Evolutionary conservation across 1,140 invertebrate genomes (phyloP), one percentile per base, ranked within the genome.

Genomic region (Lucilia sericata): DNA sequence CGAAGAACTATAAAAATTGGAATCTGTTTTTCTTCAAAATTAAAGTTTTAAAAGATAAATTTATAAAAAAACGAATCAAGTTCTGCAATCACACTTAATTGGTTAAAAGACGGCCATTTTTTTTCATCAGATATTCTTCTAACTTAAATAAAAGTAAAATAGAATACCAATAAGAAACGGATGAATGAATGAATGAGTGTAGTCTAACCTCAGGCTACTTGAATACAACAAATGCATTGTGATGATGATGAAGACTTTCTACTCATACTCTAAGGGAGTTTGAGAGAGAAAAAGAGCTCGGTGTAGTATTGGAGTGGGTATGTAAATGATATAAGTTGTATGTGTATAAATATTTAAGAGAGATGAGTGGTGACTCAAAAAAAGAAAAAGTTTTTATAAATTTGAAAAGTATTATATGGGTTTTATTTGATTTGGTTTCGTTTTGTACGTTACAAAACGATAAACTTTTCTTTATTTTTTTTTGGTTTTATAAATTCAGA

Each of bases 351-450:
- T 76, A 17, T 42, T 78, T 49, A 25, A 49, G 76, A 51, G 19
- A 80, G 76, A 80, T 70, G 76, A 49, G 76, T 80, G 76, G 76
- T 80, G 76, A 80, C 42, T 80, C 76, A 80, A 80, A 80, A 42
- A 42, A 42, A 42, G 8, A 42, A 10, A 8, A 8, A 19, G 17
- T 80, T 80, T 80, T 42, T 42, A 42, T 49, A 51, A 70, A 70
- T 70, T 70, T 70, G 65, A 70, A 70, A 70, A 70, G 10, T 70
- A 19, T 60, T 36, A 21, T 75, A 30, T 30, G n/a, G 70, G 70
- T 36, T 74, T 65, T 25, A 9, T 49, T 51, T 70, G 21, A 42
- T 42, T 42, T 21, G 49, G n/a, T 81, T 49, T 19, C 14, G 78
- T 19, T 5, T 82, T 10, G 51, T 34, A 14, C 19, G 65, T 76